A percentile compares a stretch with the other conserved stretches of the same genome.
These are phyloP conservation scores for Pogonocichla stellata DNA, from an alignment of 2,113 vertebrate species.

Conservation along the genomic window DNA sequence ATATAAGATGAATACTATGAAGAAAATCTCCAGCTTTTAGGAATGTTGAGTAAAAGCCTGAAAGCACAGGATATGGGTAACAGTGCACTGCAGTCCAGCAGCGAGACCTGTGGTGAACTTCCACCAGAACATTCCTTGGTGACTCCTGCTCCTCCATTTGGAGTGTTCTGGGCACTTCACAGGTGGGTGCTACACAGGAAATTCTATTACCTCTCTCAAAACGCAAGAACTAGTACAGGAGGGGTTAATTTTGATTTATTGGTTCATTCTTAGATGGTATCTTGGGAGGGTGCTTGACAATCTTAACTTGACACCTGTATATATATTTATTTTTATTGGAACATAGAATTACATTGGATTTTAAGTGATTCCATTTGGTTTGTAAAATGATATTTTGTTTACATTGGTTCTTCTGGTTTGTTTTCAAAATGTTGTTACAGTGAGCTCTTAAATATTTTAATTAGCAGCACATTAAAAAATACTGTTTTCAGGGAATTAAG, in stretches of 20 bases:
- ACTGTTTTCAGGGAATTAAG: slow-evolving; percentile 60
- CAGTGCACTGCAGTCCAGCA: not conserved
- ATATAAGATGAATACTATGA: not conserved
- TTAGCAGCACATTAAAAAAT: slow-evolving; percentile 61
- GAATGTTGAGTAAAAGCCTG: not conserved
- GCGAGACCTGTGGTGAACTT: not conserved
- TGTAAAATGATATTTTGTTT: slow-evolving; percentile 62
- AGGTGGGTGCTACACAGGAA: not conserved
- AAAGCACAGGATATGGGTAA: not conserved
- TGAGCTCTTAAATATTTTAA: slow-evolving; percentile 62
- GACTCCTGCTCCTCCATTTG: not conserved
- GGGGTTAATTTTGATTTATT: slow-evolving; percentile 37
- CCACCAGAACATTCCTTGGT: not conserved
- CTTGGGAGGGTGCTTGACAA: slow-evolving; percentile 12
- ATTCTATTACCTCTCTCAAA: not conserved
- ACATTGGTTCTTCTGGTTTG: slow-evolving; percentile 36
- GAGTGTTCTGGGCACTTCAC: not conserved
- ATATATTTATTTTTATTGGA: slow-evolving; percentile 59
- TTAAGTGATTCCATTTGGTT: slow-evolving; percentile 45
- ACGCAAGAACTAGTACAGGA: not conserved
- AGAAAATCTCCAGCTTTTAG: not conserved
- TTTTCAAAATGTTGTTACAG: slow-evolving; percentile 62
- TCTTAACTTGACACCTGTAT: slow-evolving; percentile 51
- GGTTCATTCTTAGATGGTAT: slow-evolving; percentile 17
- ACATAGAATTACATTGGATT: slow-evolving; percentile 40